Percentiles rank a stretch among this genome's conserved stretches.
phyloP scores from a whole-genome alignment of 2,797 vertebrate genomes.

The Danio aesculapii region DNA sequence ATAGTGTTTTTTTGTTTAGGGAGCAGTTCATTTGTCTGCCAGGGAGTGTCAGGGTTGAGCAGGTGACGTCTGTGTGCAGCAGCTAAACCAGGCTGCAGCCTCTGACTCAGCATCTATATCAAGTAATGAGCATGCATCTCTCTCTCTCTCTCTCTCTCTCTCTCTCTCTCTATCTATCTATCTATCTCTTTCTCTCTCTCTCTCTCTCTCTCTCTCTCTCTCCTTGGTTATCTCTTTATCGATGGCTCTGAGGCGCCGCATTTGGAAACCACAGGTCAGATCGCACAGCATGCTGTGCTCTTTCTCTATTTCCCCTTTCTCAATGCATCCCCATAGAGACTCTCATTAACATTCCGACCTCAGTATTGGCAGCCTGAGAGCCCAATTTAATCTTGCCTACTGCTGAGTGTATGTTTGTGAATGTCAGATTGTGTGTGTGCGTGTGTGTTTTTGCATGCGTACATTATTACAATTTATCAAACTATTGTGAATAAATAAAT shows the following conservation, averaged over 20 bases:
- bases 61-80: constrained; percentile 9
- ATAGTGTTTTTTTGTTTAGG: not conserved
- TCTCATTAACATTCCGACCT: constrained; percentile 37
- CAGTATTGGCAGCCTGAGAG: constrained; percentile 32
- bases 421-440: constrained; percentile 3
- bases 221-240: constrained; percentile 22
- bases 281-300: constrained; percentile 5
- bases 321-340: constrained; percentile 14
- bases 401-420: constrained; percentile 27
- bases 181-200: not conserved
- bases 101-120: constrained; percentile 51
- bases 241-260: constrained; percentile 12
- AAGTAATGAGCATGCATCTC: constrained; percentile 6
- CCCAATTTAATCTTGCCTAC: constrained; percentile 33
- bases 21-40: constrained; percentile 39
- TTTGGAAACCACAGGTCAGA: not conserved
- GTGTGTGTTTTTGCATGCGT: not conserved
- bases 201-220: not conserved
- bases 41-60: constrained; percentile 50
- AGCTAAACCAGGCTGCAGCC: constrained; percentile 20
- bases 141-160: not conserved
- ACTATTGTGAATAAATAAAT: too few relatives aligned
- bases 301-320: constrained; percentile 16
- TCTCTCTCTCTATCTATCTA: not conserved
- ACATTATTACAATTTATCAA: not conserved